Evolutionary conservation across 2,888 invertebrate species (phyloP), one percentile per base, ranked within the genome.

Genomic region (Slavum lentiscoides): DNA sequence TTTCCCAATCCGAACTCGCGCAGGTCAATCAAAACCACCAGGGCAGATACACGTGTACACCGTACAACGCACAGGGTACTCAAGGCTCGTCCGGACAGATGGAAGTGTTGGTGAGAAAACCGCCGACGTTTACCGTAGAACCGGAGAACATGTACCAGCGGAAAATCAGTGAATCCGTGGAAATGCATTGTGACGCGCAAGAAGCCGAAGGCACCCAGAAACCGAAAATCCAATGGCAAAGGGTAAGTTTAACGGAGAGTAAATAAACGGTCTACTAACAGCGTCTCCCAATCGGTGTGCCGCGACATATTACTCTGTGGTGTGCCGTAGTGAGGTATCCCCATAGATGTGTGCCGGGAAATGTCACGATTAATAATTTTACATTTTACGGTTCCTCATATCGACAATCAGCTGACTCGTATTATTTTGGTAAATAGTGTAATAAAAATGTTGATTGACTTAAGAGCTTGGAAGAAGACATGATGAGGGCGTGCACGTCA

Each of bases 21-120:
- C 82, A 87, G 85, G 89, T 97, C 85, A 93, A 93, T 86, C 93
- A 94, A 87, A 93, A 93, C 86, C 96, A 97, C 87, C 95, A 96
- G 88, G 98, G 98, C 37, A 91, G 94, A 84, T 98, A 97, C 87
- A 94, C 95, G 76, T 98, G 97, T 88, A 94, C 95, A 82, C 97
- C 97, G 66, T 96, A 96, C 88, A 97, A 97, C 86, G 93, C 94
- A 69, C 94, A 96, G 87, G 97, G 97, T 83, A 95, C 95, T 37
- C 96, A 96, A 85, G 95, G 96, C 43, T 94, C 95, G 66, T 97
- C 97, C 82, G 93, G 93, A 84, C 89, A 90, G 58, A 90, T 92
- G 88, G 90, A 91, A 85, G 95, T 96, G 74, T 89, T 96, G 85
- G 95, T 95, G 53, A 90, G 95, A 86, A 97, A 97, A 87, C 97